Evolutionary conservation across 1,140 invertebrate genomes (phyloP), one percentile per base, ranked within the genome.

Genomic region (Eriocheir sinensis): DNA sequence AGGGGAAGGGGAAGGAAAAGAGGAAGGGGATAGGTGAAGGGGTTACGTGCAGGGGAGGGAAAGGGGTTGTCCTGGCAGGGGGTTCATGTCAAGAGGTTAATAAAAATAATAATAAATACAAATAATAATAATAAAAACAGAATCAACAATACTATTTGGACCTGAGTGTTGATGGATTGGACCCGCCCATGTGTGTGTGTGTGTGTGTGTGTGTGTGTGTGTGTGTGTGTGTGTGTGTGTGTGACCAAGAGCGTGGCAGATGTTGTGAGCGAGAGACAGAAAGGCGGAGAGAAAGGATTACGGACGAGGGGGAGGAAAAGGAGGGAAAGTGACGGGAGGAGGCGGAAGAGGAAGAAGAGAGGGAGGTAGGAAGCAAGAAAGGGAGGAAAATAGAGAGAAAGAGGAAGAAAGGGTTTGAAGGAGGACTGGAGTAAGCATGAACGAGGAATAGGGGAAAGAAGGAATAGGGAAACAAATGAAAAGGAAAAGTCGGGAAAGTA

Each of bases 221-320:
- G 48, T 12, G 48, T 53, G 48, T 53, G 0, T 53, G 48, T 53
- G 21, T 53, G 48, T 53, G 21, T 53, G 48, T 53, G 21, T 53
- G 48, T 53, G 21, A 72, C 27, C 60, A n/a, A 72, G 6, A 72
- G 60, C 27, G 6, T 9, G 34, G 88, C 88, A 89, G 88, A 89
- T 89, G 88, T 89, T 89, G 88, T 40, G 36, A 89, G 88, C 41
- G 44, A 86, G 44, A 9, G 88, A 32, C 17, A 32, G 15, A 44
- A 40, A 53, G 40, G 88, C 38, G 30, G 88, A 41, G 88, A 44
- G 60, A 91, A 80, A 79, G 89, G 40, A 38, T 72, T 72, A 79
- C 34, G 3, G 44, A n/a, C 41, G 72, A 27, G 40, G 41, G 36
- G 89, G 44, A 38, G n/a, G 91, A 32, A 32, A 81, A 81, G 44